Percentiles rank a stretch among this genome's conserved stretches.
Conservation (phyloP, 2,113 vertebrate species). For the Paracanthobrama guichenoti region DNA sequence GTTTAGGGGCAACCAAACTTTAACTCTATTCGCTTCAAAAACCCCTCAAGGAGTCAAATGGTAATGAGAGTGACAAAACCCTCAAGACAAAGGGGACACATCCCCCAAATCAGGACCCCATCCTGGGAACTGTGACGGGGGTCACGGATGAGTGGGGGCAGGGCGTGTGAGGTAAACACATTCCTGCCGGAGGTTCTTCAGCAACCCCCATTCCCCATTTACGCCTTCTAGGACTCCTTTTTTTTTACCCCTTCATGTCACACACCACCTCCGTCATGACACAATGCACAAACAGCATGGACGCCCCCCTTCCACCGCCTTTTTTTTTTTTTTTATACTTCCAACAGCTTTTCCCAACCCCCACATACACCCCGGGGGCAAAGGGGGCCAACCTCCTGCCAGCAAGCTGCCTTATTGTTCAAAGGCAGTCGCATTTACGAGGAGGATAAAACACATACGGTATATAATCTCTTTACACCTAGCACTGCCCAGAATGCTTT, state of each 20-base stretch:
- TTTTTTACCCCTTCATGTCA: constrained; percentile 39
- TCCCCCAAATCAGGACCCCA: constrained; percentile 39
- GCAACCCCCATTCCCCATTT: constrained; percentile 45
- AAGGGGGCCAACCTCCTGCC: constrained; percentile 56
- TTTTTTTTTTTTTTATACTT: constrained; percentile 38
- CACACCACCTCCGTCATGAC: constrained; percentile 46
- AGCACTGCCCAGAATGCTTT: constrained; percentile 35
- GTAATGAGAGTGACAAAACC: constrained; percentile 42
- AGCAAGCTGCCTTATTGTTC: constrained; percentile 61
- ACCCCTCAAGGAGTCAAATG: constrained; percentile 44
- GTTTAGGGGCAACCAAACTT: constrained; percentile 27
- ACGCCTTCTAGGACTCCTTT: constrained; percentile 26
- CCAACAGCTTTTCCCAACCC: constrained; percentile 47
- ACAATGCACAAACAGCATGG: constrained; percentile 58
- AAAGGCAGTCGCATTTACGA: constrained; percentile 48
- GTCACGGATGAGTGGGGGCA: constrained; percentile 43
- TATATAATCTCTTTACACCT: constrained; percentile 58
- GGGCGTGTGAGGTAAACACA: constrained; percentile 55
- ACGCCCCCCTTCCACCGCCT: neutral
- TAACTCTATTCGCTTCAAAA: constrained; percentile 6
- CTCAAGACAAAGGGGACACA: constrained; percentile 45
- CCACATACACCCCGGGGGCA: constrained; percentile 54
- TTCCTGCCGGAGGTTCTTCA: constrained; percentile 50
- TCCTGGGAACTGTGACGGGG: constrained; percentile 53
- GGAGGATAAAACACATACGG: constrained; percentile 55